Conservation (phyloP, 92 coral and sea anemone genomes). For the Parazoanthus swiftii region DNA sequence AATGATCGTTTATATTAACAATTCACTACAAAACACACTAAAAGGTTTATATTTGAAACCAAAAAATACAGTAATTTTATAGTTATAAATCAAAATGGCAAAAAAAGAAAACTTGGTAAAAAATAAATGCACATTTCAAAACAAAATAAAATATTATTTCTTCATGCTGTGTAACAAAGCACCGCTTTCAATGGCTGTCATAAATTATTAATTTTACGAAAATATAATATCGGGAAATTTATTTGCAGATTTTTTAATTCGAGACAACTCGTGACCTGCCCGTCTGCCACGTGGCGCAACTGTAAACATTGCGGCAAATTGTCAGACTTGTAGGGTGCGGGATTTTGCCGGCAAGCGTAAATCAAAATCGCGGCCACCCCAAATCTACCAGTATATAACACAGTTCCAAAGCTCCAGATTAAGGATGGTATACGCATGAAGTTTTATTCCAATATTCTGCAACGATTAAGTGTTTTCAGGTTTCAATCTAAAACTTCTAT, state of each 20-base stretch:
- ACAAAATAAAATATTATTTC: too few species aligned
- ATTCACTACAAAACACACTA: too few species aligned
- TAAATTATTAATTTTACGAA: neutral
- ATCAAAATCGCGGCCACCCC: neutral
- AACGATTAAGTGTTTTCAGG: neutral
- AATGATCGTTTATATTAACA: too few species aligned
- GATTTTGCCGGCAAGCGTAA: slow-evolving; percentile 13
- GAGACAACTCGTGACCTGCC: slow-evolving; percentile 34
- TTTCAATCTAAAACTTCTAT: neutral
- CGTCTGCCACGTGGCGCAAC: slow-evolving; percentile 20
- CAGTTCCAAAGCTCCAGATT: neutral
- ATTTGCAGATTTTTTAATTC: neutral
- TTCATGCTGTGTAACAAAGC: neutral
- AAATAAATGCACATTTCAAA: too few species aligned
- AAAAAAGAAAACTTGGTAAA: too few species aligned
- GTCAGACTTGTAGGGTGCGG: neutral
- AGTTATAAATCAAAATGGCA: too few species aligned
- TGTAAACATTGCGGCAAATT: slow-evolving; percentile 31
- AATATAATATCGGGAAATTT: neutral
- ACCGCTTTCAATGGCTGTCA: neutral
- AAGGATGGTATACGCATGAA: neutral
- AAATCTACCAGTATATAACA: neutral
- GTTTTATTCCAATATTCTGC: neutral
- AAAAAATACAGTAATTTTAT: too few species aligned
- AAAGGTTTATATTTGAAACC: too few species aligned